Conservation (phyloP, 2,113 vertebrate species). For the Ornithorhynchus anatinus region DNA sequence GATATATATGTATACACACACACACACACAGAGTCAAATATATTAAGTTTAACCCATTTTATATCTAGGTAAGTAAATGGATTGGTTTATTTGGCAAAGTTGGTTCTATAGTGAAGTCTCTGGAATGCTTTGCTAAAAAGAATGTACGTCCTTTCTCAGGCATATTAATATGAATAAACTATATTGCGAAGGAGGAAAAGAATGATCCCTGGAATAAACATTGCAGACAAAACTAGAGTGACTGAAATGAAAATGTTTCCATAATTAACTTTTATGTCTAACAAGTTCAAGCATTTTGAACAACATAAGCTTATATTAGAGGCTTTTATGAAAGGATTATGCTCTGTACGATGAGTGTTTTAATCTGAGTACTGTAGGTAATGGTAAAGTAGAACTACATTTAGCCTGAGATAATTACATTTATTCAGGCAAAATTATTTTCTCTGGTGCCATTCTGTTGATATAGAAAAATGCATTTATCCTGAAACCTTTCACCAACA, state of each 20-base stretch:
- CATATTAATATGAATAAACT: slow-evolving; percentile 45
- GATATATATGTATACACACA: too few species aligned
- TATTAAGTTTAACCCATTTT: too few species aligned
- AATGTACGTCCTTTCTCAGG: slow-evolving; percentile 35
- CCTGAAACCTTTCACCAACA: slow-evolving; percentile 36
- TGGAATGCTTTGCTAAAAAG: slow-evolving; percentile 41
- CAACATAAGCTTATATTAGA: slow-evolving; percentile 53
- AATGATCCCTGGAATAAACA: slow-evolving; percentile 30
- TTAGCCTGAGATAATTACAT: slow-evolving; percentile 65
- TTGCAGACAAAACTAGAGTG: slow-evolving; percentile 40
- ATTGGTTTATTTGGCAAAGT: slow-evolving; percentile 43
- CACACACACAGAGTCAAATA: too few species aligned
- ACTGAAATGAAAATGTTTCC: slow-evolving; percentile 44
- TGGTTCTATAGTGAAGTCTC: slow-evolving; percentile 22
- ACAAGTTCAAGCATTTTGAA: slow-evolving; percentile 49
- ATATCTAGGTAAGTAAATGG: too few species aligned
- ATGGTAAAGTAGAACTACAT: slow-evolving; percentile 44
- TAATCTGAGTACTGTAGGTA: slow-evolving; percentile 52
- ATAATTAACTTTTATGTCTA: slow-evolving; percentile 58
- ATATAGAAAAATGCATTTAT: slow-evolving; percentile 38
- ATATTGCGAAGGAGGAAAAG: slow-evolving; percentile 21
- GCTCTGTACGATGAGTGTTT: slow-evolving; percentile 54
- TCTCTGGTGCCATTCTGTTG: slow-evolving; percentile 39
- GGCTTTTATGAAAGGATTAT: slow-evolving; percentile 59
- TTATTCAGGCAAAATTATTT: slow-evolving; percentile 64